Conservation (phyloP, 2,888 invertebrate genomes). For the Xylocampa areola region DNA sequence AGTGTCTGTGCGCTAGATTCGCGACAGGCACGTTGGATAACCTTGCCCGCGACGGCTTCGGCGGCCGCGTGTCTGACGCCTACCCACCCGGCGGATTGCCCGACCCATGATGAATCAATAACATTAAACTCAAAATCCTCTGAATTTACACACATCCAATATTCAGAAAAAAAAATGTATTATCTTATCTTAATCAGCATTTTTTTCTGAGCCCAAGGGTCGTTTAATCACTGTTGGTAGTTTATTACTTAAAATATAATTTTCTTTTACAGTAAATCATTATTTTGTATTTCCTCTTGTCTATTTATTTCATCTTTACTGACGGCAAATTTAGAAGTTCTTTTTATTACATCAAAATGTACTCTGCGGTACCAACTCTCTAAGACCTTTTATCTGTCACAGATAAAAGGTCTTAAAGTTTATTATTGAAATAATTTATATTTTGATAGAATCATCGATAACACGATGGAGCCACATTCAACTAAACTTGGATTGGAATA, state of each 20-base stretch:
- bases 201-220: constrained; percentile 56
- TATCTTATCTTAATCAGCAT: constrained; percentile 33
- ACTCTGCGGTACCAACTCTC: too few relatives aligned
- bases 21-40: constrained; percentile 58
- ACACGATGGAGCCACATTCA: too few relatives aligned
- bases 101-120: constrained; percentile 58
- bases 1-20: constrained; percentile 16
- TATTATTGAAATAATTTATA: too few relatives aligned
- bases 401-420: not conserved
- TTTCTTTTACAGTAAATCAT: too few relatives aligned
- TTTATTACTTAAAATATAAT: not conserved
- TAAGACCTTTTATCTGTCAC: not conserved
- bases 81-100: constrained; percentile 49
- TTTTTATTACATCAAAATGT: too few relatives aligned
- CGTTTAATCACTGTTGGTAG: constrained; percentile 29
- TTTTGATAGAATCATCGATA: too few relatives aligned
- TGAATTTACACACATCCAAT: constrained; percentile 57
- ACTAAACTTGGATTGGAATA: too few relatives aligned
- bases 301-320: too few relatives aligned
- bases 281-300: too few relatives aligned
- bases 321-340: too few relatives aligned
- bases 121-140: constrained; percentile 51
- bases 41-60: constrained; percentile 70
- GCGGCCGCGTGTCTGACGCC: constrained; percentile 62
- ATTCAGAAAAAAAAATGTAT: constrained; percentile 45